Evolutionary conservation across 2,888 invertebrate species (phyloP).

Genomic region (Athalia circularis): DNA sequence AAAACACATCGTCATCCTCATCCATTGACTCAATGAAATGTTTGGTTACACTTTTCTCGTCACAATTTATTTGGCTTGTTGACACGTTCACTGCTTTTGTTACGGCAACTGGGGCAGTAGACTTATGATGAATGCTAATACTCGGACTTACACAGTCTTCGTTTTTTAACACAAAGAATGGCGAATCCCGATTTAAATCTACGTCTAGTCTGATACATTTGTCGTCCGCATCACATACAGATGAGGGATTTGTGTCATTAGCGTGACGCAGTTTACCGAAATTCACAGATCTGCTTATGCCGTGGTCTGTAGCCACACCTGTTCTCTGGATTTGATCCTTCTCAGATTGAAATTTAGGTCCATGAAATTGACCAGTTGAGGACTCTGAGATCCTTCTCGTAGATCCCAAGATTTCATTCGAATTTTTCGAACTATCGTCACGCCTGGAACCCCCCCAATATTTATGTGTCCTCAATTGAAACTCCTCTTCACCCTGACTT

Average conservation of each 20-base stretch:
- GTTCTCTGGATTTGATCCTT: neutral
- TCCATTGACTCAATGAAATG: neutral
- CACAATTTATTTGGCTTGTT: neutral
- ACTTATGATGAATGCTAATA: neutral
- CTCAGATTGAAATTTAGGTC: neutral
- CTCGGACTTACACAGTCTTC: neutral
- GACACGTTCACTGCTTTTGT: neutral
- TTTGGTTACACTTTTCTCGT: neutral
- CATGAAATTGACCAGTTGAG: neutral
- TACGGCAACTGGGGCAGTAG: neutral
- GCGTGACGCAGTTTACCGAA: neutral
- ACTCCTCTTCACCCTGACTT: slow-evolving; percentile 10
- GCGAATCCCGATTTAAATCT: neutral
- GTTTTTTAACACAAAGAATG: neutral
- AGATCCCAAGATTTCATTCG: neutral
- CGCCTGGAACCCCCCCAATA: neutral
- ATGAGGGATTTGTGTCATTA: neutral
- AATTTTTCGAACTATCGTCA: neutral
- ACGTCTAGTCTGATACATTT: neutral
- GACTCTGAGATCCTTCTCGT: neutral
- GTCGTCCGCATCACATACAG: neutral
- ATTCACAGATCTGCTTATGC: neutral
- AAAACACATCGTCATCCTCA: slow-evolving; percentile 34
- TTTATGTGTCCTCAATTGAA: neutral
- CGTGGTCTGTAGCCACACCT: neutral